Conservation (phyloP, 1,140 invertebrate genomes). For the Rhizoglyphus robini region DNA sequence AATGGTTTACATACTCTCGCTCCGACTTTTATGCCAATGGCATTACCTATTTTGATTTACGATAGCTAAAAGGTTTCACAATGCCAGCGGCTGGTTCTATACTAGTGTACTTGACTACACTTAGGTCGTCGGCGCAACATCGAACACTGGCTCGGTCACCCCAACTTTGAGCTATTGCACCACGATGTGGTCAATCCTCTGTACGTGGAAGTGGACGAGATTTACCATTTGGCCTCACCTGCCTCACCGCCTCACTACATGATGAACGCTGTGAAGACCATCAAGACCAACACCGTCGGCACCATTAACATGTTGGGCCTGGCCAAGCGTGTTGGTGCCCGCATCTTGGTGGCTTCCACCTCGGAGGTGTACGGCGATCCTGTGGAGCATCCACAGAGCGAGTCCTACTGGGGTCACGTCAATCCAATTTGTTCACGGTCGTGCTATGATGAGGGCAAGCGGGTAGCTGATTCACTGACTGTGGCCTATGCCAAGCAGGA, state of each 20-base stretch:
- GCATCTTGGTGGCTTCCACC: slow-evolving; percentile 88
- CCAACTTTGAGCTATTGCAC: slow-evolving; percentile 96
- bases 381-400: slow-evolving; percentile 85
- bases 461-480: slow-evolving; percentile 87
- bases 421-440: slow-evolving; percentile 88
- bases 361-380: slow-evolving; percentile 98
- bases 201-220: slow-evolving; percentile 96
- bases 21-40: too few relatives aligned
- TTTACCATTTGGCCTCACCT: slow-evolving; percentile 96
- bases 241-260: slow-evolving; percentile 98
- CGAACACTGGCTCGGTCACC: slow-evolving; percentile 96
- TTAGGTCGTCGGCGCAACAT: slow-evolving; percentile 76
- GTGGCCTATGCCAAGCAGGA: slow-evolving; percentile 97
- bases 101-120: neutral
- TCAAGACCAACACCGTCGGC: slow-evolving; percentile 96
- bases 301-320: slow-evolving; percentile 97
- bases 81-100: too few relatives aligned
- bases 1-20: too few relatives aligned
- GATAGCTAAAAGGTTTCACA: too few relatives aligned
- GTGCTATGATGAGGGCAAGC: slow-evolving; percentile 98
- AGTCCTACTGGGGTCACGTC: slow-evolving; percentile 96
- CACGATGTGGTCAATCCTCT: slow-evolving; percentile 97
- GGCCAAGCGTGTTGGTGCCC: slow-evolving; percentile 82
- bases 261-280: slow-evolving; percentile 99
- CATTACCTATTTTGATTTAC: too few relatives aligned